Evolutionary conservation across 2,888 invertebrate genomes (phyloP).

Genomic region (Idaea biselata): DNA sequence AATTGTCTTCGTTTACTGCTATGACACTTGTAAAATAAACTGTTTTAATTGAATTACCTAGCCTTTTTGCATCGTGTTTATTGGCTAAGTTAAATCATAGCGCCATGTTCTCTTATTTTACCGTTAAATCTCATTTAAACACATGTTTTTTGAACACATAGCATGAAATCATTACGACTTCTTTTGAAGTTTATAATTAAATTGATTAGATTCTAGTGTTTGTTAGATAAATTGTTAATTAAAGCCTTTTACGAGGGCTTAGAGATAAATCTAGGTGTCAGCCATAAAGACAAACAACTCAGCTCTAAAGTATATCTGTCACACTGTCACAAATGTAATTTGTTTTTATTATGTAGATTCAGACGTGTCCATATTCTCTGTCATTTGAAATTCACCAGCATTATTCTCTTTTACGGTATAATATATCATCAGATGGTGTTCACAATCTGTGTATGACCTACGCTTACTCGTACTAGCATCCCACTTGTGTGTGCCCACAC

Average conservation of each 20-base stretch:
- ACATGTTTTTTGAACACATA: not conserved
- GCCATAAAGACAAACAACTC: not conserved
- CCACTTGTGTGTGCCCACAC: slow-evolving; percentile 48
- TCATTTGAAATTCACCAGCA: slow-evolving; percentile 5
- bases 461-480: slow-evolving; percentile 31
- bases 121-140: not conserved
- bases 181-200: not conserved
- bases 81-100: not conserved
- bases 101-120: not conserved
- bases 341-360: not conserved
- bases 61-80: slow-evolving; percentile 9
- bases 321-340: not conserved
- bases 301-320: not conserved
- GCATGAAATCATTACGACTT: not conserved
- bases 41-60: slow-evolving; percentile 20
- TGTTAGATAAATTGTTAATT: not conserved
- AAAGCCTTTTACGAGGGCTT: not conserved
- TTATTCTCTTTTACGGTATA: slow-evolving; percentile 19
- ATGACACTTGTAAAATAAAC: slow-evolving; percentile 19
- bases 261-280: not conserved
- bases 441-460: slow-evolving; percentile 46
- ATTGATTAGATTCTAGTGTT: not conserved
- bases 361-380: not conserved
- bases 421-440: slow-evolving; percentile 30
- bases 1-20: slow-evolving; percentile 16